Evolutionary conservation across 2,888 invertebrate genomes (phyloP).

Genomic region (Apotomis betuletana): DNA sequence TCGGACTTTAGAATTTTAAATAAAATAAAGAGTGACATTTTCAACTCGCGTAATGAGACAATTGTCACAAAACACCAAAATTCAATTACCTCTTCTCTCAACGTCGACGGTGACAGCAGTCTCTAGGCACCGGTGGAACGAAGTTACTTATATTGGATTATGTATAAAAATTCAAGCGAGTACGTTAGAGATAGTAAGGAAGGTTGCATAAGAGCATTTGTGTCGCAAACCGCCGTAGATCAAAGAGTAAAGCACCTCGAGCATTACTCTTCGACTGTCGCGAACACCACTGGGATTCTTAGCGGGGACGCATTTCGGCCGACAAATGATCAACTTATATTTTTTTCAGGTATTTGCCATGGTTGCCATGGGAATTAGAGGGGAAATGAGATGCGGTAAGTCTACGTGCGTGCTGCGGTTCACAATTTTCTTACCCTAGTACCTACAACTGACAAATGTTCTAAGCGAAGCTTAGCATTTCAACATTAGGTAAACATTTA

Average conservation of each 20-base stretch:
- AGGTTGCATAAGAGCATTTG: constrained; percentile 48
- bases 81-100: background rate
- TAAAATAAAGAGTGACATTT: background rate
- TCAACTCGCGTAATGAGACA: background rate
- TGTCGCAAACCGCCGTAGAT: constrained; percentile 60
- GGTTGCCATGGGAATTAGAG: constrained; percentile 29
- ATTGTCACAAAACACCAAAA: background rate
- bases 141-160: constrained; percentile 13
- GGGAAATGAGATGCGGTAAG: constrained; percentile 36
- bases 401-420: constrained; percentile 18
- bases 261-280: constrained; percentile 66
- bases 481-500: no score
- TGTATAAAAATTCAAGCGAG: constrained; percentile 3
- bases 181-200: constrained; percentile 38
- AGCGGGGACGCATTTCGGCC: constrained; percentile 28
- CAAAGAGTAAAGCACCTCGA: constrained; percentile 69
- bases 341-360: constrained; percentile 33
- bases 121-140: constrained; percentile 9
- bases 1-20: background rate
- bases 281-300: constrained; percentile 54
- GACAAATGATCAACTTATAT: constrained; percentile 41
- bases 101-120: background rate
- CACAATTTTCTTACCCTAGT: background rate
- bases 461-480: background rate
- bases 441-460: background rate